Conservation (phyloP, 2,797 vertebrate genomes). For the Danionella dracula region DNA sequence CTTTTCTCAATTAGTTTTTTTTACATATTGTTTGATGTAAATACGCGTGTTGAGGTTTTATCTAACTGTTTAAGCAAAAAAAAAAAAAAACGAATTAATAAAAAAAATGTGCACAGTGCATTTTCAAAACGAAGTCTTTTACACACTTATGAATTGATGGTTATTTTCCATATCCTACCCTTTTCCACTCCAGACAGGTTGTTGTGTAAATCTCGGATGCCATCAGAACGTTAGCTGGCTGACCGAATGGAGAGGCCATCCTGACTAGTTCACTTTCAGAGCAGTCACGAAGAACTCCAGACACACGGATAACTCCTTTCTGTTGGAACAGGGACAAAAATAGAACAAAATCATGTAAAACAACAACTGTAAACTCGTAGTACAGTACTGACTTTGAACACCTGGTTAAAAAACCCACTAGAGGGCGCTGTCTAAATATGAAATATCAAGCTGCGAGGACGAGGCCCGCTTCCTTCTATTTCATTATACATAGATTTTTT, state of each 20-base stretch:
- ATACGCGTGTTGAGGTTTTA: too few relatives aligned
- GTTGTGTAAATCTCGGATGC: constrained; percentile 47
- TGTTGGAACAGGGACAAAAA: neutral
- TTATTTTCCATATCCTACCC: neutral
- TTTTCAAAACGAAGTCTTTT: too few relatives aligned
- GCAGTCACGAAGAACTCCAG: constrained; percentile 13
- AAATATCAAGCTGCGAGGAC: neutral
- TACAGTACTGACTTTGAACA: too few relatives aligned
- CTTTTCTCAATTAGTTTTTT: too few relatives aligned
- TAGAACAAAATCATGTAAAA: too few relatives aligned
- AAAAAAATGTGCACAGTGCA: too few relatives aligned
- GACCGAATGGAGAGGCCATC: constrained; percentile 63
- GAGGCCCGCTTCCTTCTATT: neutral
- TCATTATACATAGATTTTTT: too few relatives aligned
- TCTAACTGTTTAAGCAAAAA: too few relatives aligned
- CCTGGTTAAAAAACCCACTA: neutral
- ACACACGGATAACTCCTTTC: constrained; percentile 23
- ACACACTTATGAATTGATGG: too few relatives aligned
- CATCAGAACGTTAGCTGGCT: constrained; percentile 43
- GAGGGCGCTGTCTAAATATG: neutral
- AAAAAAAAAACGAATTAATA: too few relatives aligned
- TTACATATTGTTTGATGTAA: too few relatives aligned
- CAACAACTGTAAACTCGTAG: too few relatives aligned
- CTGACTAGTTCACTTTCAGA: constrained; percentile 47
- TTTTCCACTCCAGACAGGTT: constrained; percentile 7